A percentile compares a stretch with the other conserved stretches of the same genome.
These are phyloP conservation scores for Lathamus discolor DNA, from an alignment of 2,113 vertebrate species.

Conservation along the genomic window DNA sequence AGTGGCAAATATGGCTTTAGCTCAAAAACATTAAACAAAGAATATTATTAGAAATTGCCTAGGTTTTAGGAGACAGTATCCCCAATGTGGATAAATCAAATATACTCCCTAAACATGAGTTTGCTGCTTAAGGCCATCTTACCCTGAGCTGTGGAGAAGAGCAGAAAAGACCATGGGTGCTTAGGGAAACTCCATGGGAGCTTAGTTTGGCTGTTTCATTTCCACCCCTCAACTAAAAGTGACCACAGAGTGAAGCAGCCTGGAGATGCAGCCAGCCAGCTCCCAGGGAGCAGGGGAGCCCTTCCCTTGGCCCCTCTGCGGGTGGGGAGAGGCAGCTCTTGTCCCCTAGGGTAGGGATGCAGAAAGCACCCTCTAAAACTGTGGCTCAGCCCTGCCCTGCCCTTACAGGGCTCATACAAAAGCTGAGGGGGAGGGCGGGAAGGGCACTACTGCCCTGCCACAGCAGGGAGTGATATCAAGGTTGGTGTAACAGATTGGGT, in stretches of 20 bases:
- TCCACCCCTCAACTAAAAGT: neutral
- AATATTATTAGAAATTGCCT: neutral
- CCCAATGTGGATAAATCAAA: neutral
- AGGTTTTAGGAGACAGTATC: neutral
- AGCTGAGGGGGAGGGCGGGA: too few relatives aligned
- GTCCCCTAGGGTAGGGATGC: neutral
- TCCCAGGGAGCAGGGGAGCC: neutral
- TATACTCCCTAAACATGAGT: neutral
- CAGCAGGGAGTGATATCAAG: fast-evolving
- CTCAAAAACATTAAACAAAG: neutral
- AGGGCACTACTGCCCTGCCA: neutral
- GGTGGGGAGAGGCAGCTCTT: neutral
- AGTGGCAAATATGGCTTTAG: neutral
- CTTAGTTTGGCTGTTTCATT: neutral
- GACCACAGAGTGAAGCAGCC: neutral
- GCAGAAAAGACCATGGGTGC: neutral
- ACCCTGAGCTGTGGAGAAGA: neutral
- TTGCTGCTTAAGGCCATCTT: neutral
- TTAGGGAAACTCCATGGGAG: neutral
- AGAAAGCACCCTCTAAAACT: neutral
- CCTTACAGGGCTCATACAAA: neutral
- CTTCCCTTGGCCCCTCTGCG: neutral
- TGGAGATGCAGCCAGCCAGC: neutral
- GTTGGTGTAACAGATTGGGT: neutral
- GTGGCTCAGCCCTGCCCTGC: neutral